phyloP scores from a whole-genome alignment of 2,888 invertebrate genomes.

The Oscheius sp. region DNA sequence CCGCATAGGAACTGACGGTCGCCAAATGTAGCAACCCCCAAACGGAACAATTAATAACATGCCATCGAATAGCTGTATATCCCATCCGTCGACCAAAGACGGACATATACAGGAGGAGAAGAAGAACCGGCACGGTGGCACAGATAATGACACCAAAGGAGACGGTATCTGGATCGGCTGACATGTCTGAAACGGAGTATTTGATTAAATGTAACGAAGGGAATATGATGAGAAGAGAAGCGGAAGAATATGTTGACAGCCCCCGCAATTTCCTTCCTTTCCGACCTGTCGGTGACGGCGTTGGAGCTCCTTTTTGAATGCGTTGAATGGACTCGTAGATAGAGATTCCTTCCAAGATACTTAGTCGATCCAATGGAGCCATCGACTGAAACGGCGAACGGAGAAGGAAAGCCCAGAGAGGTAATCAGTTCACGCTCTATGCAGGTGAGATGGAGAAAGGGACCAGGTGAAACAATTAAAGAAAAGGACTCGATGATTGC shows the following conservation, averaged over 20 bases:
- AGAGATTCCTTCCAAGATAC: background rate
- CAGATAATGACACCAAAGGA: slow-evolving; percentile 37
- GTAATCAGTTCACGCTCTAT: slow-evolving; percentile 12
- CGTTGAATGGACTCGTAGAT: background rate
- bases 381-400: background rate
- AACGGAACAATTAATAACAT: slow-evolving; percentile 48
- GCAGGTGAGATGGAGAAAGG: background rate
- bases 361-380: background rate
- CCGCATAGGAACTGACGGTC: slow-evolving; percentile 42
- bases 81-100: slow-evolving; percentile 43
- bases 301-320: background rate
- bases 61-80: slow-evolving; percentile 48
- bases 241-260: too few species aligned
- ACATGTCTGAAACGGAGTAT: slow-evolving; percentile 27
- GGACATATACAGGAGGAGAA: slow-evolving; percentile 47
- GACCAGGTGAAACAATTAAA: slow-evolving; percentile 6
- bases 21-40: slow-evolving; percentile 52
- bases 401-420: background rate
- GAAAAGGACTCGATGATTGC: too few species aligned
- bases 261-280: too few species aligned
- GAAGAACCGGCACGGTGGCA: slow-evolving; percentile 42
- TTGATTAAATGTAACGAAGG: background rate
- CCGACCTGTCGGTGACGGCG: slow-evolving; percentile 4
- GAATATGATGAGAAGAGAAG: background rate
- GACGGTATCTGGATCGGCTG: slow-evolving; percentile 19